Evolutionary conservation across 2,888 invertebrate genomes (phyloP), one percentile per base, ranked within the genome.

Genomic region (Melanophora roralis): DNA sequence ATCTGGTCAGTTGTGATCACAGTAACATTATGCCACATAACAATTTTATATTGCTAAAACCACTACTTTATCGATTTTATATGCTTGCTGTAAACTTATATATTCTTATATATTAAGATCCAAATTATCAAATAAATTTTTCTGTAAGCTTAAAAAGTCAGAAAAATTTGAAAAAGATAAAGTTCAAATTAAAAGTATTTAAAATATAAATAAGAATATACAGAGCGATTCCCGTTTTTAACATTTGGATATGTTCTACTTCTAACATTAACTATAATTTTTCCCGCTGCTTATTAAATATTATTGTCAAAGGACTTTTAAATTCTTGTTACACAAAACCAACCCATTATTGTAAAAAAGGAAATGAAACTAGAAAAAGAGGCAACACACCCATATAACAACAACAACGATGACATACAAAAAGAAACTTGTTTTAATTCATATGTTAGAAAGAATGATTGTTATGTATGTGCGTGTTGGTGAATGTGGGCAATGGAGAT

Each of bases 271-370:
- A 34, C 11, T 11, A 16, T 34, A 34, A 16, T 64, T 55, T 69
- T 64, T 49, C 45, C 59, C 64, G 40, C 27, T 69, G 40, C 27
- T 62, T 60, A 32, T 62, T 68, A 59, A 71, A 49, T 77, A 51
- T 12, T 78, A 53, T 53, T 45, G 53, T 72, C 47, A 64, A 68
- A 73, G 40, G 49, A 51, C 68, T 68, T 69, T 38, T 32, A 69
- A 73, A 69, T 57, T 78, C 19, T 19, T 69, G 23, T 43, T 57
- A 34, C 9, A 64, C 32, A 49, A 16, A 73, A 74, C 53, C 59
- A 79, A 53, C 43, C 69, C 78, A 78, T 73, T 74, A n/a, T n/a
- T n/a, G n/a, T n/a, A n/a, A 59, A 68, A 27, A 53, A 9, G 69
- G 36, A 53, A 36, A 47, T 45, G 65, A 65, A 32, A 43, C 36